These are phyloP conservation scores for Engraulis encrasicolus DNA, from an alignment of 2,113 vertebrate genomes.

Conservation along the genomic window DNA sequence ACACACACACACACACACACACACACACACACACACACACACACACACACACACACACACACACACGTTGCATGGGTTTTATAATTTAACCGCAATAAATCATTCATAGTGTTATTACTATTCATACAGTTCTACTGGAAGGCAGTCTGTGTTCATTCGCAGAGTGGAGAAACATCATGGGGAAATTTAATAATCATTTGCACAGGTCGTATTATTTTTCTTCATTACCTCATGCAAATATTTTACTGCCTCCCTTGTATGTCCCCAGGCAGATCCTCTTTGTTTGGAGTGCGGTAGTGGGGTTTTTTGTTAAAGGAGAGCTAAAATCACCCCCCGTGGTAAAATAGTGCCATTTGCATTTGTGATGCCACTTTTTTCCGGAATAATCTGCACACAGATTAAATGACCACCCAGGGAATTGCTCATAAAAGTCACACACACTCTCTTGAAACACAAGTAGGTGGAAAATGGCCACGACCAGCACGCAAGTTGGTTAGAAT, in stretches of 20 bases:
- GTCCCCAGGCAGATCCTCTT: not conserved
- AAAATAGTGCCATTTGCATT: not conserved
- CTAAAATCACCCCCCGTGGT: not conserved
- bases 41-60: not conserved
- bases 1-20: not conserved
- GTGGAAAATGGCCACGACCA: not conserved
- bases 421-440: too few species aligned
- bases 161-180: not conserved
- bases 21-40: not conserved
- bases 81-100: slow-evolving; percentile 4
- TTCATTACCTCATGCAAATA: slow-evolving; percentile 9
- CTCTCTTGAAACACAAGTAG: not conserved
- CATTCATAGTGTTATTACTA: not conserved
- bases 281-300: not conserved
- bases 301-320: not conserved
- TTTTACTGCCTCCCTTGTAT: not conserved
- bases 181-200: not conserved
- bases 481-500: not conserved
- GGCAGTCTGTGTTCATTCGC: not conserved
- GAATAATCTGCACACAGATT: not conserved
- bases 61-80: too few species aligned
- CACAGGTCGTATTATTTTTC: not conserved
- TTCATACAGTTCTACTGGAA: not conserved
- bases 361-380: not conserved
- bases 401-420: not conserved